These are phyloP conservation scores for Melanogrammus aeglefinus DNA, from an alignment of 2,797 vertebrate genomes.

Conservation along the genomic window DNA sequence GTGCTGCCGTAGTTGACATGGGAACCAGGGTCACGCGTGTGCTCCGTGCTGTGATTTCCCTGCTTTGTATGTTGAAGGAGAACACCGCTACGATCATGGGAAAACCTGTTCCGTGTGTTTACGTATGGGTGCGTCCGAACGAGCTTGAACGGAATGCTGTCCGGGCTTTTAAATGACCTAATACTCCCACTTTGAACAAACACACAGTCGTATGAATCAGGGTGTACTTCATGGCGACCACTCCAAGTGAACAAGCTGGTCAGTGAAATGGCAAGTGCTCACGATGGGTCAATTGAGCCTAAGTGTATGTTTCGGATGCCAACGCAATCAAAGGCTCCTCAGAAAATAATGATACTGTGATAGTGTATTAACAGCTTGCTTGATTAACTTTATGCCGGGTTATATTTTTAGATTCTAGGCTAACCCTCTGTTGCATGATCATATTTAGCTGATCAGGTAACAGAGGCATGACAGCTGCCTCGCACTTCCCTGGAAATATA, in stretches of 20 bases:
- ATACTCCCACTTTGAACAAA: not conserved
- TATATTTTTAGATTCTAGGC: not conserved
- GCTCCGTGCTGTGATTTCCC: not conserved
- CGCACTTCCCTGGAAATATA: not conserved
- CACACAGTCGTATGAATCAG: not conserved
- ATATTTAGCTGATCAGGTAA: not conserved
- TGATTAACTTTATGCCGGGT: not conserved
- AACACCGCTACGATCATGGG: not conserved
- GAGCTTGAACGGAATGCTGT: not conserved
- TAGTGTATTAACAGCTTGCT: not conserved
- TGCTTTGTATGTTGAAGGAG: not conserved
- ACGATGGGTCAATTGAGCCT: not conserved
- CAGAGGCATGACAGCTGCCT: not conserved
- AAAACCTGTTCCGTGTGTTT: too few relatives aligned
- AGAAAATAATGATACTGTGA: not conserved
- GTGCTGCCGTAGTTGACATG: slow-evolving; percentile 6
- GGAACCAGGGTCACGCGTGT: not conserved
- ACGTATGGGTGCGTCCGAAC: too few relatives aligned
- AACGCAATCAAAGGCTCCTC: slow-evolving; percentile 2
- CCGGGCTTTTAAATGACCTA: not conserved
- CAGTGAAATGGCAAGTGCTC: not conserved
- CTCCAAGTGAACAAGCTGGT: not conserved
- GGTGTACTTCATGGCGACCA: not conserved
- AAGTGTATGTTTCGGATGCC: not conserved
- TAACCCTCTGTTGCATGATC: not conserved